phyloP scores from a whole-genome alignment of 2,113 vertebrate genomes.

The Archocentrus centrarchus region DNA sequence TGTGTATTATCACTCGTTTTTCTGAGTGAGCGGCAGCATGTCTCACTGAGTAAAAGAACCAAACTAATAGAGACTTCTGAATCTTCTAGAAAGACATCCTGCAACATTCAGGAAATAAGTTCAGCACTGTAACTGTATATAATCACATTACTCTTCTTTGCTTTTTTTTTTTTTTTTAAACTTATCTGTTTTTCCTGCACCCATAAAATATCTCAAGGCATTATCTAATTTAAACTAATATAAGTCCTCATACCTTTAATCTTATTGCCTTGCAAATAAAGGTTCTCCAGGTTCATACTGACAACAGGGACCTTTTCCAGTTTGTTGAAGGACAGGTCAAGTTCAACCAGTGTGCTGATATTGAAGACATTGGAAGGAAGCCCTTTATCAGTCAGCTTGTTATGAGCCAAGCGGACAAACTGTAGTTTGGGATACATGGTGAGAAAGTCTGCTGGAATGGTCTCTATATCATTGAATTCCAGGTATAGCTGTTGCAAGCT shows the following conservation, averaged over 20 bases:
- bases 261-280: slow-evolving; percentile 94
- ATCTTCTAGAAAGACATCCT: not conserved
- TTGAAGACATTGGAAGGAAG: slow-evolving; percentile 91
- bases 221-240: not conserved
- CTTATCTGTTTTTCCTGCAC: not conserved
- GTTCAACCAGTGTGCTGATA: slow-evolving; percentile 88
- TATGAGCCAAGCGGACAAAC: slow-evolving; percentile 91
- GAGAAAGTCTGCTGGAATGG: slow-evolving; percentile 86
- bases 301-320: slow-evolving; percentile 91
- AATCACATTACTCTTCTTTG: not conserved
- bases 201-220: not conserved
- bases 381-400: slow-evolving; percentile 89
- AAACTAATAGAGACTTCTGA: not conserved
- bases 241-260: slow-evolving; percentile 86
- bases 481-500: slow-evolving; percentile 89
- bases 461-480: slow-evolving; percentile 89
- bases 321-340: slow-evolving; percentile 95
- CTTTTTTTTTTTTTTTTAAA: not conserved
- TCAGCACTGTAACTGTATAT: not conserved
- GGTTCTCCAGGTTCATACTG: slow-evolving; percentile 91
- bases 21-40: not conserved
- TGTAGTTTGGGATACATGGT: slow-evolving; percentile 82
- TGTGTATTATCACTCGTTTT: not conserved
- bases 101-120: not conserved
- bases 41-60: not conserved